Conservation (phyloP, 2,797 vertebrate genomes). For the Limnodromus scolopaceus region DNA sequence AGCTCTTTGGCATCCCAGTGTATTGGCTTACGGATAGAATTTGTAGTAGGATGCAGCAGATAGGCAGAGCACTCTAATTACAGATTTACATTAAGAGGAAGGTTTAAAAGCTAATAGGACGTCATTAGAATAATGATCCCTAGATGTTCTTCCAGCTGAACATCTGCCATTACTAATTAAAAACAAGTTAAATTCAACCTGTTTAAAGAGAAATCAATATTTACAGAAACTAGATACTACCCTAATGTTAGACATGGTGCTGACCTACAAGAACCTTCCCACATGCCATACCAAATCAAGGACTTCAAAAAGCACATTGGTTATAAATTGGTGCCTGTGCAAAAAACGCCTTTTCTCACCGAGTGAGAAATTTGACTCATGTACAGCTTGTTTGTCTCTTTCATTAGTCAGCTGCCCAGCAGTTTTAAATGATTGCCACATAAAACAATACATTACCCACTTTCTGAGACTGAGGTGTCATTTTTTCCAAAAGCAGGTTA, state of each 20-base stretch:
- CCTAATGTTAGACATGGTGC: neutral
- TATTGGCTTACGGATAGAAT: slow-evolving; percentile 22
- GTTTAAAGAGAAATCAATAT: slow-evolving; percentile 53
- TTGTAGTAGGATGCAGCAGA: slow-evolving; percentile 45
- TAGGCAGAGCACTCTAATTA: slow-evolving; percentile 56
- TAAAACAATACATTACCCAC: neutral
- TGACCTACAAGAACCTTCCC: neutral
- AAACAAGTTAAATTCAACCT: slow-evolving; percentile 66
- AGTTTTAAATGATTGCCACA: slow-evolving; percentile 24
- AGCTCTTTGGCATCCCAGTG: slow-evolving; percentile 43
- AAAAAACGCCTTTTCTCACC: neutral
- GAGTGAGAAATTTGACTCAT: neutral
- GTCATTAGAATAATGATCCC: slow-evolving; percentile 72
- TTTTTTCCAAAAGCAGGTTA: slow-evolving; percentile 17
- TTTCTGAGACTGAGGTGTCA: neutral
- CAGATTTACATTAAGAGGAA: slow-evolving; percentile 60
- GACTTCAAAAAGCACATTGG: neutral
- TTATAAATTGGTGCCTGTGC: neutral
- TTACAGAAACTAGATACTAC: slow-evolving; percentile 59
- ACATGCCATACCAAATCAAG: neutral
- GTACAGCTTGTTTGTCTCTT: neutral
- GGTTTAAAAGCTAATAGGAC: slow-evolving; percentile 68
- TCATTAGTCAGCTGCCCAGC: slow-evolving; percentile 27
- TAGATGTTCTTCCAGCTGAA: slow-evolving; percentile 67
- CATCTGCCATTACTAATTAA: slow-evolving; percentile 76